Evolutionary conservation across 2,797 vertebrate species (phyloP), one percentile per base, ranked within the genome.

Genomic region (Lepilemur septentrionalis): DNA sequence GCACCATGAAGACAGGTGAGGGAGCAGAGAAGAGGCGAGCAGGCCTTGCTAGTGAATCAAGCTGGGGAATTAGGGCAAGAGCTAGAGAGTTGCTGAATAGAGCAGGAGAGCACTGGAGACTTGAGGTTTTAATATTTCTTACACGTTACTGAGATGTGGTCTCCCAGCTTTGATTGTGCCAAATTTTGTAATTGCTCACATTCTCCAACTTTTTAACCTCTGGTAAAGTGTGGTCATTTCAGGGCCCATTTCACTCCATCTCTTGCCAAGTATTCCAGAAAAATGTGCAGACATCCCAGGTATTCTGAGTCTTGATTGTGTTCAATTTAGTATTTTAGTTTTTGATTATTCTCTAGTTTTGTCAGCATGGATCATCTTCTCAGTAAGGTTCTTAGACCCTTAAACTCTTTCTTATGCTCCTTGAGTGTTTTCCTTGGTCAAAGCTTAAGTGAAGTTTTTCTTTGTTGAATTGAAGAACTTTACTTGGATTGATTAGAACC

Each of bases 401-500:
- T 57, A 38, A 32, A 28, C 8, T 28, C 43, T 83, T 88, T 63
- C 30, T 88, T 38, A 63, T 15, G 57, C 2, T 50, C 3, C 2
- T 67, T 52, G 12, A 25, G 13, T 57, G 30, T 52, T 85, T 76
- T 85, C 23, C 67, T 48, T n/a, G 7, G 59, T 82, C 50, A 81
- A 46, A 20, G 46, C 17, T 84, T 46, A 32, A 67, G 61, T 32
- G 67, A 70, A 72, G 38, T 41, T 32, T 70, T 57, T 76, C 38
- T 96, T 86, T 76, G 23, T 82, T 93, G 20, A 78, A 89, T 28
- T 81, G 87, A 75, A 88, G 25, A 30, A 72, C 23, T 69, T 70
- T 8, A 55, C 30, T 86, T 59, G 61, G 20, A 4, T 73, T 86
- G 55, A 95, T 86, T 55, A 79, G 67, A 89, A 41, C 1, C 38